Evolutionary conservation across 2,113 vertebrate species (phyloP), one percentile per base, ranked within the genome.

Genomic region (Xyrauchen texanus): DNA sequence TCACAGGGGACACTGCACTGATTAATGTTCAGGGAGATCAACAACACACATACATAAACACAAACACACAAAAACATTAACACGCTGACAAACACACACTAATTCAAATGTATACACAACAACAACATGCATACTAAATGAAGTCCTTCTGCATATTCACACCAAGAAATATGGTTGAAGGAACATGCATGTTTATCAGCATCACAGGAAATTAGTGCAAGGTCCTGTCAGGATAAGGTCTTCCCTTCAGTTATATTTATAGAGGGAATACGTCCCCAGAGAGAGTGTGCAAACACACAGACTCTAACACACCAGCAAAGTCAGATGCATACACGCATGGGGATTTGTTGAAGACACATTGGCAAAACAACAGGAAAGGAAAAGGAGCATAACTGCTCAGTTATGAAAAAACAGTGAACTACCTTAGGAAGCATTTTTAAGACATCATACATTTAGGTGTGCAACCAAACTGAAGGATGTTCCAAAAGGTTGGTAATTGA

Each of bases 221-320:
- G 6, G 47, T 47, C 51, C 67, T 52, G 47, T 46, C 49, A 21
- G 62, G 46, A 62, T 13, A 9, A 45, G 10, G 8, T 73, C 72
- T 68, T 83, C 67, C 61, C 45, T 64, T 70, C 53, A 65, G 63
- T 68, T 51, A 79, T 83, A 79, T 83, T 83, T 79, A 83, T 83
- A 79, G 52, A 79, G 49, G 7, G 64, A 21, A 47, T 6, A 9
- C 51, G 8, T 79, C 81, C 51, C 46, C 57, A 78, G 62, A 78
- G 76, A 78, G 52, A 51, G 12, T 64, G 44, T 52, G 58, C 69
- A 74, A 58, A 61, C 57, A 62, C 76, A 52, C 10, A 10, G 55
- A 58, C n/a, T 58, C 55, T 6, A 15, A 63, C 61, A 60, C 66
- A 57, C 34, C 16, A 63, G 73, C 44, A 47, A 61, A 65, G 49